phyloP scores from a whole-genome alignment of 1,140 invertebrate species.

The Scaptodrosophila lebanonensis region DNA sequence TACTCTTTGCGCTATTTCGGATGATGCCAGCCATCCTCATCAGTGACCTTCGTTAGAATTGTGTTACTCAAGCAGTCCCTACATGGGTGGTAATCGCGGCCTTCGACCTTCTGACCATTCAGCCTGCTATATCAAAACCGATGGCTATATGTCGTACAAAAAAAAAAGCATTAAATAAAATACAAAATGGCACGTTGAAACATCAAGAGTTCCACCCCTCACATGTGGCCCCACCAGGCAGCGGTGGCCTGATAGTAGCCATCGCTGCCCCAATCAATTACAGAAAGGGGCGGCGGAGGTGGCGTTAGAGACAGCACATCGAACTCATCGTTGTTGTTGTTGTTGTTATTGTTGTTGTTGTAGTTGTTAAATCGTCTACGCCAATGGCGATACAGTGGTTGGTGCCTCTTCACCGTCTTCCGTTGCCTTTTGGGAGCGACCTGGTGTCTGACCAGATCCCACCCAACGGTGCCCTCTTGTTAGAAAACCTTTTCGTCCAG shows the following conservation, averaged over 20 bases:
- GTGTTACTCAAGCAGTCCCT: too few species aligned
- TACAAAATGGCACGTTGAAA: too few species aligned
- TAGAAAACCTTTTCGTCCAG: conserved; percentile 69
- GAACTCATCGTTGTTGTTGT: conserved; percentile 19
- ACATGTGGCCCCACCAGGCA: conserved; percentile 63
- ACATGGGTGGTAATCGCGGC: too few species aligned
- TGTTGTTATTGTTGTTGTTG: background rate
- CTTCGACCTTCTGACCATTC: background rate
- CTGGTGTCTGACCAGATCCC: conserved; percentile 66
- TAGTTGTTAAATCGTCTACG: conserved; percentile 7
- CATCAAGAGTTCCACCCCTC: conserved; percentile 7
- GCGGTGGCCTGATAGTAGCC: conserved; percentile 59
- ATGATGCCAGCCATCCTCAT: too few species aligned
- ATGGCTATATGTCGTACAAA: background rate
- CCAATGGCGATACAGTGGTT: conserved; percentile 13
- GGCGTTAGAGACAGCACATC: conserved; percentile 51
- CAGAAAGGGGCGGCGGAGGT: conserved; percentile 57
- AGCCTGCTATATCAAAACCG: background rate
- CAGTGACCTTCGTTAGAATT: too few species aligned
- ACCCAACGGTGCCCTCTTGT: conserved; percentile 76
- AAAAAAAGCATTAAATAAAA: too few species aligned
- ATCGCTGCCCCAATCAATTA: conserved; percentile 53
- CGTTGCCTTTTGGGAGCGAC: conserved; percentile 42
- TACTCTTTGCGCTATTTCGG: too few species aligned
- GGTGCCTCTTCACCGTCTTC: conserved; percentile 29